Percentiles rank a stretch among this genome's conserved stretches.
phyloP scores from a whole-genome alignment of 1,140 invertebrate genomes.

The Drosophila santomea region DNA sequence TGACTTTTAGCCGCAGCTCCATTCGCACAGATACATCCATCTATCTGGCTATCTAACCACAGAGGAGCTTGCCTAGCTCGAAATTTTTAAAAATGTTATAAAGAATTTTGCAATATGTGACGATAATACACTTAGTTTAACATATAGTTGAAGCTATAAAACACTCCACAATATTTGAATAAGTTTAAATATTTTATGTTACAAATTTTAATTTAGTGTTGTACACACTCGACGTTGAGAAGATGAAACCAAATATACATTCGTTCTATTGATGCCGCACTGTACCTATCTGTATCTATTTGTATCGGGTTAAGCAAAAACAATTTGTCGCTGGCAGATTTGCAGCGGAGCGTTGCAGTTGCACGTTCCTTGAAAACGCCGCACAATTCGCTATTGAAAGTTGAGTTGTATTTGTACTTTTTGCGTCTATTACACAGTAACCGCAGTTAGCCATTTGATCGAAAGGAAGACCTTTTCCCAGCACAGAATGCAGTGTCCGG shows the following conservation, averaged over 20 bases:
- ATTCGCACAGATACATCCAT: conserved; percentile 26
- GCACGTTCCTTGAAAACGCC: conserved; percentile 49
- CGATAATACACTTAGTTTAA: too few species aligned
- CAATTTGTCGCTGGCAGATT: conserved; percentile 70
- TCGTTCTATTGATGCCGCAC: conserved; percentile 5
- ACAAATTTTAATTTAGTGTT: too few species aligned
- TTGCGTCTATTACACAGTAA: conserved; percentile 29
- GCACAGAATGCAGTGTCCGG: conserved; percentile 38
- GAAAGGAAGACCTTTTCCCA: conserved; percentile 67
- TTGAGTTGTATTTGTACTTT: conserved; percentile 36
- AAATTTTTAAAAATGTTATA: not conserved
- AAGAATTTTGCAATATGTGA: too few species aligned
- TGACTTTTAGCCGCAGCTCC: conserved; percentile 31
- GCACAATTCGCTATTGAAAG: conserved; percentile 73
- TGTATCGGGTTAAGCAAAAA: conserved; percentile 54
- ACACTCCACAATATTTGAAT: too few species aligned
- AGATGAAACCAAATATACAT: too few species aligned
- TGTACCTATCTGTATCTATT: conserved; percentile 29
- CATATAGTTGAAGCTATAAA: not conserved
- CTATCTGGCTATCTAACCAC: conserved; percentile 2
- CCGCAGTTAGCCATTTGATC: conserved; percentile 54
- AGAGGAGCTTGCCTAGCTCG: not conserved
- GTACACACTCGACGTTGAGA: too few species aligned
- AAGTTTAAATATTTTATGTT: too few species aligned
- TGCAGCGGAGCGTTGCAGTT: conserved; percentile 43